Evolutionary conservation across 1,140 invertebrate species (phyloP).

Genomic region (Zaprionus inermis): DNA sequence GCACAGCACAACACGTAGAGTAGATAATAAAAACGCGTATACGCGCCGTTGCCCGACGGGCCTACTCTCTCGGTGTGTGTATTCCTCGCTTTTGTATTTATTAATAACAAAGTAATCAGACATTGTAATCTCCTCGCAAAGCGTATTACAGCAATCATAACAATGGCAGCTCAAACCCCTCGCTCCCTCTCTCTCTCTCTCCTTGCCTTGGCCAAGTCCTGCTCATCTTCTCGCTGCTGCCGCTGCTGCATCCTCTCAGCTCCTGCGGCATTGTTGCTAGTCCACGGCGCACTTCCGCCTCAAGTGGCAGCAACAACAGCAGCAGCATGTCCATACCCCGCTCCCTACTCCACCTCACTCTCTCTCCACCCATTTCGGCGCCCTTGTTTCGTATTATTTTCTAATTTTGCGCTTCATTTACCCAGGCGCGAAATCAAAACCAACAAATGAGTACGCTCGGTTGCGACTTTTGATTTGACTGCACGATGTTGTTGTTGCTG

Average conservation of each 20-base stretch:
- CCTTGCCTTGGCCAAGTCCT: conserved; percentile 45
- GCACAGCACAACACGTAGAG: conserved; percentile 28
- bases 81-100: conserved; percentile 74
- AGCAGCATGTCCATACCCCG: no score
- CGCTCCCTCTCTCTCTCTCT: not conserved
- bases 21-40: conserved; percentile 72
- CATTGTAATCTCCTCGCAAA: conserved; percentile 77
- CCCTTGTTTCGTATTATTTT: conserved; percentile 56
- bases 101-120: conserved; percentile 83
- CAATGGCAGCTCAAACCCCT: conserved; percentile 62
- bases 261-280: conserved; percentile 39
- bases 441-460: conserved; percentile 33
- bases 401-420: conserved; percentile 78
- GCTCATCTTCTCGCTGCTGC: conserved; percentile 46
- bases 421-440: conserved; percentile 34
- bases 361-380: conserved; percentile 4
- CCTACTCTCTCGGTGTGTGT: conserved; percentile 34
- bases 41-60: conserved; percentile 42
- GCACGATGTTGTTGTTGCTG: conserved; percentile 4
- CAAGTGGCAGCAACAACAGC: conserved; percentile 58
- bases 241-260: conserved; percentile 38
- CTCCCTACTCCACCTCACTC: not conserved
- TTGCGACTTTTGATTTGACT: conserved; percentile 3
- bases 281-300: conserved; percentile 65
- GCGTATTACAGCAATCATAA: conserved; percentile 80